phyloP scores from a whole-genome alignment of 2,797 vertebrate species.

The Lateolabrax maculatus region DNA sequence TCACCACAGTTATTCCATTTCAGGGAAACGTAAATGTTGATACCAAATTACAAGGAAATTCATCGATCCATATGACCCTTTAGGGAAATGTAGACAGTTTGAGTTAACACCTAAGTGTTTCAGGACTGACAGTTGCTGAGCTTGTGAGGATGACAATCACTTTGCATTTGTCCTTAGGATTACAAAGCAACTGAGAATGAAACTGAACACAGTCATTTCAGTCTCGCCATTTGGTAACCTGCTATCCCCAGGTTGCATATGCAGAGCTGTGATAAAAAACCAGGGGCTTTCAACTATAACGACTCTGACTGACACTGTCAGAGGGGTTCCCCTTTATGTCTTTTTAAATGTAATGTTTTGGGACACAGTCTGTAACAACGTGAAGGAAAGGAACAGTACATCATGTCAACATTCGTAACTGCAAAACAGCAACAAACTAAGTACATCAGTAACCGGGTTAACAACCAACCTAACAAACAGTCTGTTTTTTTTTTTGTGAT shows the following conservation, averaged over 20 bases:
- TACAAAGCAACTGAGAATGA: neutral
- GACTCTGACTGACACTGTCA: neutral
- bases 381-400: neutral
- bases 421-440: neutral
- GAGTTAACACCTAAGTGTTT: too few species aligned
- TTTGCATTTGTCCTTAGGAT: too few species aligned
- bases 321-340: neutral
- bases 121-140: too few species aligned
- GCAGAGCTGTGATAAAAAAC: neutral
- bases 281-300: too few species aligned
- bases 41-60: too few species aligned
- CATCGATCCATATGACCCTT: too few species aligned
- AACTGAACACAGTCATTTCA: neutral
- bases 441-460: neutral
- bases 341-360: neutral
- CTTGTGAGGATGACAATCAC: too few species aligned
- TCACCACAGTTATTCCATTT: too few species aligned
- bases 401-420: neutral
- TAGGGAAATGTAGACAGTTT: too few species aligned
- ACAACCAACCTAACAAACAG: fast-evolving
- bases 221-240: neutral
- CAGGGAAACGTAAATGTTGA: too few species aligned
- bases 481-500: too few species aligned
- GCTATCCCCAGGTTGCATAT: neutral
- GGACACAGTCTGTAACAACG: neutral